These are phyloP conservation scores for Neoseiulus cucumeris DNA, from an alignment of 1,140 invertebrate species.

Conservation along the genomic window DNA sequence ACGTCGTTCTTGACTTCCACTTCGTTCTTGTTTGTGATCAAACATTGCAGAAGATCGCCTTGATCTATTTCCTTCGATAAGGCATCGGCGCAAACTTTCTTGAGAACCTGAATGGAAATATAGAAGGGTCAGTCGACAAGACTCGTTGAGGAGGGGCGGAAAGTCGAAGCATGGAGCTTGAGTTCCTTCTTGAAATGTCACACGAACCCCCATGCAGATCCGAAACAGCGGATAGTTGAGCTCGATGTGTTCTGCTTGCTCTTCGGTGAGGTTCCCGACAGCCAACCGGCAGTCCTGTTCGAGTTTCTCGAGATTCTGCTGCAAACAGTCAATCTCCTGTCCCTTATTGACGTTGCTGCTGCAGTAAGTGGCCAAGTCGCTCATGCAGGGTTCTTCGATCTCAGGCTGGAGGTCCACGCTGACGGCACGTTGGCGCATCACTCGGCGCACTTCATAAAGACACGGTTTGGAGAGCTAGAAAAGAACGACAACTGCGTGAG, in stretches of 20 bases:
- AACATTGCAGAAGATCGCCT: slow-evolving; percentile 67
- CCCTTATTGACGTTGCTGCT: slow-evolving; percentile 58
- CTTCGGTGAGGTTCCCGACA: slow-evolving; percentile 70
- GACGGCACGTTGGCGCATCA: slow-evolving; percentile 74
- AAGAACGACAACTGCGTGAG: background rate
- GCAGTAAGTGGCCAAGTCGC: slow-evolving; percentile 61
- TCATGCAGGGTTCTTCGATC: slow-evolving; percentile 70
- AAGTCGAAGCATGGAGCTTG: background rate
- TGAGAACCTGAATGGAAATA: background rate
- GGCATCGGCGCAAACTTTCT: slow-evolving; percentile 14
- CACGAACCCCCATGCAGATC: slow-evolving; percentile 58
- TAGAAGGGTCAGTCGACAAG: too few species aligned
- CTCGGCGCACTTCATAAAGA: slow-evolving; percentile 54
- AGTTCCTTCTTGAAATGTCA: slow-evolving; percentile 9
- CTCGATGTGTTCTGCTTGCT: slow-evolving; percentile 61
- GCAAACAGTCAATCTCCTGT: slow-evolving; percentile 58
- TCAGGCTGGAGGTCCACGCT: slow-evolving; percentile 82
- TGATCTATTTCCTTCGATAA: slow-evolving; percentile 29
- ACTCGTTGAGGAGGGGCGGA: too few species aligned
- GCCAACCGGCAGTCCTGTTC: slow-evolving; percentile 41
- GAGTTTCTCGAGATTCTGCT: slow-evolving; percentile 60
- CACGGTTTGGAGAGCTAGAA: slow-evolving; percentile 29
- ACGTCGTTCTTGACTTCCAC: slow-evolving; percentile 38
- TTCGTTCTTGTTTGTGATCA: slow-evolving; percentile 79
- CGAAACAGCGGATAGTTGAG: slow-evolving; percentile 62